Evolutionary conservation across 1,140 invertebrate genomes (phyloP).

Genomic region (Euura lappo): DNA sequence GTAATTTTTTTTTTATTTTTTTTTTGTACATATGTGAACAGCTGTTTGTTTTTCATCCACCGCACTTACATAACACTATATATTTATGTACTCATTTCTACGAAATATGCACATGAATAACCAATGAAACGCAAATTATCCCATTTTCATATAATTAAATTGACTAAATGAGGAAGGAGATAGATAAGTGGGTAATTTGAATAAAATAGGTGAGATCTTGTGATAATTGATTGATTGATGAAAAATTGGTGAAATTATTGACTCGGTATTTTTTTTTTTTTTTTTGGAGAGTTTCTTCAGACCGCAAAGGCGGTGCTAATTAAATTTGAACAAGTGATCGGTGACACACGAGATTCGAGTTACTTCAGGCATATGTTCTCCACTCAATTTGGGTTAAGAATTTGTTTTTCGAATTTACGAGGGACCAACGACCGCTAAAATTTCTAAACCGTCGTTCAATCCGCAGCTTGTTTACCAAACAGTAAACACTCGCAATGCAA

Average conservation of each 20-base stretch:
- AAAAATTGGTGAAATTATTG: not conserved
- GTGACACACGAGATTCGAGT: not conserved
- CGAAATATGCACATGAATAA: too few species aligned
- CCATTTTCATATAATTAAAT: too few species aligned
- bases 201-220: not conserved
- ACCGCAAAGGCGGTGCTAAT: too few species aligned
- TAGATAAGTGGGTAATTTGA: too few species aligned
- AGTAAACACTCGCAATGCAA: not conserved
- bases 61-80: too few species aligned
- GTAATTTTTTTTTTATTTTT: too few species aligned
- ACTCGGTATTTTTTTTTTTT: not conserved
- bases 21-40: too few species aligned
- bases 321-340: too few species aligned
- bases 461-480: not conserved
- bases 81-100: too few species aligned
- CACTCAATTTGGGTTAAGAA: constrained; percentile 1
- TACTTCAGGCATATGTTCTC: not conserved
- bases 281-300: not conserved
- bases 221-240: not conserved
- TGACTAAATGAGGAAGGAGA: too few species aligned
- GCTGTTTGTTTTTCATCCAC: too few species aligned
- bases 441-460: not conserved
- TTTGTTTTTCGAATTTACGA: not conserved
- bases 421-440: not conserved
- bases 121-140: too few species aligned